Evolutionary conservation across 37 sponge, comb jelly and placozoan species (phyloP).

Genomic region (Hormiphora californensis): DNA sequence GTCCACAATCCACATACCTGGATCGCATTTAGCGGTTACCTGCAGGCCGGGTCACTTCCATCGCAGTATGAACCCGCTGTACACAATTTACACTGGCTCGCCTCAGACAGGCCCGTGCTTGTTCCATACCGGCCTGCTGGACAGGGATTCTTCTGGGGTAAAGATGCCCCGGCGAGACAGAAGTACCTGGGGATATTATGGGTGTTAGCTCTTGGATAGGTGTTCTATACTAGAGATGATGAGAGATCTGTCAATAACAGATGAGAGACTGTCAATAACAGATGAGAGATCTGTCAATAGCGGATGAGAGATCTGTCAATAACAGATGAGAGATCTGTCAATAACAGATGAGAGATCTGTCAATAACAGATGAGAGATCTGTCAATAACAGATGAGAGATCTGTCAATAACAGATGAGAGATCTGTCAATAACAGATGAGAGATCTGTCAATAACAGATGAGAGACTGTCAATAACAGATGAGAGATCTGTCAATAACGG

Average conservation of each 20-base stretch:
- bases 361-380: not conserved
- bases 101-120: not conserved
- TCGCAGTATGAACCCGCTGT: slow-evolving; percentile 2
- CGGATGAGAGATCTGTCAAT: not conserved
- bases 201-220: too few species aligned
- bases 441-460: not conserved
- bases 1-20: slow-evolving; percentile 28
- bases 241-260: too few species aligned
- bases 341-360: not conserved
- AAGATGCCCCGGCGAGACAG: slow-evolving; percentile 12
- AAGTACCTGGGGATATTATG: slow-evolving; percentile 50
- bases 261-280: too few species aligned
- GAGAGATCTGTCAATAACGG: too few species aligned
- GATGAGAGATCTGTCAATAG: not conserved
- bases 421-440: not conserved
- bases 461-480: not conserved
- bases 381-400: too few species aligned
- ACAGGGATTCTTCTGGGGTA: not conserved
- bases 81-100: not conserved
- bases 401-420: too few species aligned
- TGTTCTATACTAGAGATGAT: too few species aligned
- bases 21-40: not conserved
- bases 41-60: not conserved
- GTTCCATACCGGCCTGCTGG: slow-evolving; percentile 25
- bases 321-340: not conserved